Base-by-base conservation (phyloP, 2,888 invertebrate genomes). In the Eutolmus rufibarbis region DNA sequence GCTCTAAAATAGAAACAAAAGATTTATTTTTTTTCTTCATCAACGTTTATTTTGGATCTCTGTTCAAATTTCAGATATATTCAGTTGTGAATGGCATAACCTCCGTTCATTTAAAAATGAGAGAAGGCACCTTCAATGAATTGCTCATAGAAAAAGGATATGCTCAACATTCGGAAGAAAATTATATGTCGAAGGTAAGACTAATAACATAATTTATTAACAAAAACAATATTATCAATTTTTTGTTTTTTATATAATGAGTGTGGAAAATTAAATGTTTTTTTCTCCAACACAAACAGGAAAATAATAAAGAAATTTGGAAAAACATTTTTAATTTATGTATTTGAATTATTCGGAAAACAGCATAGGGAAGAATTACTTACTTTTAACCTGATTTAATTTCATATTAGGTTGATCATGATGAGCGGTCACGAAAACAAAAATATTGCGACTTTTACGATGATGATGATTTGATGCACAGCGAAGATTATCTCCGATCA, bases 11-110 rank as follows among this genome's bases (percentile, higher is more conserved):
- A n/a, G n/a, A n/a, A n/a, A n/a, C n/a, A n/a, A n/a, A n/a, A n/a
- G n/a, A n/a, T n/a, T n/a, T n/a, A n/a, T n/a, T n/a, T n/a, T n/a
- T n/a, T n/a, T 8, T 14, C 43, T 1, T 8, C 8, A 37, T 8
- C n/a, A 46, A 46, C 16, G 5, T 74, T 31, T 31, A 16, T 37
- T 37, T 37, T 37, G 8, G 2, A 8, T 23, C 5, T 31, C 19
- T 74, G 1, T 81, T 86, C 74, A 40, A 77, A n/a, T 76, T 88
- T 74, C 57, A 89, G 87, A 92, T 96, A 16, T 97, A 96, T 91
- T 98, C 98, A 0, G 95, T 97, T n/a, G 96, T 97, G 0, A 94
- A 96, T 88, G 95, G 95, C 66, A 93, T 97, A 1, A 94, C 97
- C 0, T 93, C 96, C 1, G 92, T 98, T 1, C 95, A 95, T 86